phyloP scores from a whole-genome alignment of 1,140 invertebrate genomes.

The Drosophila nigromelanica region DNA sequence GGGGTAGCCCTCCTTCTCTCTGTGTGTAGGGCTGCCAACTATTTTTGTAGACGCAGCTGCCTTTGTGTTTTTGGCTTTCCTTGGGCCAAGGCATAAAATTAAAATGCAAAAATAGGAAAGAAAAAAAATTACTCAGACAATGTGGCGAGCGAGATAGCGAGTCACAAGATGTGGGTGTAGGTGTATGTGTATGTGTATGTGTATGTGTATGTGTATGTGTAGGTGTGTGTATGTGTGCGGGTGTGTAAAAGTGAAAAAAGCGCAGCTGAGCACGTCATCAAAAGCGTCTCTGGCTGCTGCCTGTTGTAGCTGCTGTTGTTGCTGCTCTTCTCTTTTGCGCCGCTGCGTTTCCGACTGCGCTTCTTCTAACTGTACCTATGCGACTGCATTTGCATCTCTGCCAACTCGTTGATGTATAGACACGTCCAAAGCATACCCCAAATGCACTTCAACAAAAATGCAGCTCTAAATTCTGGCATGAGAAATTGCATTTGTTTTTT shows the following conservation, averaged over 20 bases:
- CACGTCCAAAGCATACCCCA: constrained; percentile 12
- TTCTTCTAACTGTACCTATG: constrained; percentile 43
- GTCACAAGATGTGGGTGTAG: neutral
- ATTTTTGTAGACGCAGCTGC: constrained; percentile 75
- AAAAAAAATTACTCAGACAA: constrained; percentile 47
- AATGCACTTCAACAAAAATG: constrained; percentile 1
- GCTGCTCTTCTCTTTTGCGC: constrained; percentile 1
- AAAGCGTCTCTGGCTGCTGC: constrained; percentile 42
- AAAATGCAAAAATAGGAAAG: constrained; percentile 64
- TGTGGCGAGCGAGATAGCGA: constrained; percentile 38
- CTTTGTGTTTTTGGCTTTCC: constrained; percentile 42
- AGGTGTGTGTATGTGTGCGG: too few relatives aligned
- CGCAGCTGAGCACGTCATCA: constrained; percentile 71
- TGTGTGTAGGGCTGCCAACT: constrained; percentile 49
- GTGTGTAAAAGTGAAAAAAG: constrained; percentile 69
- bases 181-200: constrained; percentile 4
- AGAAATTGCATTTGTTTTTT: too few relatives aligned
- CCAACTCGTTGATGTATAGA: constrained; percentile 42
- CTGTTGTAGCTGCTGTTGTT: too few relatives aligned
- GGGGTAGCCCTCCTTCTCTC: constrained; percentile 16
- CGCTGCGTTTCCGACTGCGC: constrained; percentile 30
- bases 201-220: too few relatives aligned
- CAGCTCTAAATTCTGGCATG: neutral
- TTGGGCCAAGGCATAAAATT: constrained; percentile 74
- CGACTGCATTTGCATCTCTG: constrained; percentile 53